Conservation (phyloP, 2,888 invertebrate species). For the Ptilodon capucinus region DNA sequence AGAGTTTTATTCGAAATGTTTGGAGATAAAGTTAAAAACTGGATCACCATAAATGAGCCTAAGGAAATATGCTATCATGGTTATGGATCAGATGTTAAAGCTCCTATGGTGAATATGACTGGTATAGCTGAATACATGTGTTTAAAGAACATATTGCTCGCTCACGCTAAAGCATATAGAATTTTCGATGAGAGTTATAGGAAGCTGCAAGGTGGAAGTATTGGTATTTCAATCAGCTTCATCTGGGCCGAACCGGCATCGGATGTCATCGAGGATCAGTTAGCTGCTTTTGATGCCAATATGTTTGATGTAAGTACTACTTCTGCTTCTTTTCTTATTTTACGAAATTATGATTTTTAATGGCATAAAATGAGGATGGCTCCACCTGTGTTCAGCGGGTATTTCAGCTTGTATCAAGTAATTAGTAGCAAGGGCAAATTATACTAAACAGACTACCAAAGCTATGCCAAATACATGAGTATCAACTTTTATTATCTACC, state of each 20-base stretch:
- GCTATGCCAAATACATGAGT: too few species aligned
- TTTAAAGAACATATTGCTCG: conserved; percentile 77
- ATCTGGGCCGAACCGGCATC: conserved; percentile 78
- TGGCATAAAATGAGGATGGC: too few species aligned
- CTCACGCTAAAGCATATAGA: conserved; percentile 78
- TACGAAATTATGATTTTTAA: too few species aligned
- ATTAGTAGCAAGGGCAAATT: too few species aligned
- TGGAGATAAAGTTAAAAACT: conserved; percentile 74
- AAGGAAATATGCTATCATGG: conserved; percentile 61
- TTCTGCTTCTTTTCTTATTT: too few species aligned
- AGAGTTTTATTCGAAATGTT: conserved; percentile 72
- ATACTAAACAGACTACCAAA: too few species aligned
- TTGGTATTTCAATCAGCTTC: conserved; percentile 61
- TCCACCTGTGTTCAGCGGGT: too few species aligned
- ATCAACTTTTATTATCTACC: too few species aligned
- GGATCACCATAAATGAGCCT: conserved; percentile 84
- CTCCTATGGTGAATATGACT: conserved; percentile 60
- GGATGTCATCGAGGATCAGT: conserved; percentile 65
- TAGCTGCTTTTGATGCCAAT: conserved; percentile 76
- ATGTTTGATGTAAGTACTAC: conserved; percentile 75
- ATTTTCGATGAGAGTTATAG: conserved; percentile 58
- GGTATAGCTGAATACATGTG: conserved; percentile 80
- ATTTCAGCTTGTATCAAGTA: too few species aligned
- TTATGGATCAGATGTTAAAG: conserved; percentile 52
- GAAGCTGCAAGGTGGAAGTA: conserved; percentile 41